phyloP scores from a whole-genome alignment of 1,140 invertebrate genomes.

The Sitodiplosis mosellana region DNA sequence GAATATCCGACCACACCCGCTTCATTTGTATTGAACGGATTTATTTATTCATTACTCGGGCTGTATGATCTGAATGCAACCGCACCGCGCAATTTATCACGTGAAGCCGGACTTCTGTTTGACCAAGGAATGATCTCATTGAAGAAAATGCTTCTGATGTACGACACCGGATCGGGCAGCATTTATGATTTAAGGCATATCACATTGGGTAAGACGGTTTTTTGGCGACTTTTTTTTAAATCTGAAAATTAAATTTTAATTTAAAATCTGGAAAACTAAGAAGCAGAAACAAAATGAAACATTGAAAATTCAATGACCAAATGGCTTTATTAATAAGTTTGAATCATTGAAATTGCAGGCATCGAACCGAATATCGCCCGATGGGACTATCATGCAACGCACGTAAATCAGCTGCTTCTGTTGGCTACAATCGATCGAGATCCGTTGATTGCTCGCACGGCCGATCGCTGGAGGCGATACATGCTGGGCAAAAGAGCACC shows the following conservation, averaged over 20 bases:
- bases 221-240: neutral
- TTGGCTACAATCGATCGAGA: slow-evolving; percentile 75
- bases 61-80: slow-evolving; percentile 77
- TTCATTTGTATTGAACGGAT: slow-evolving; percentile 94
- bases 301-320: neutral
- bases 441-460: slow-evolving; percentile 63
- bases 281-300: neutral
- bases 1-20: slow-evolving; percentile 94
- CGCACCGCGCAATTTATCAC: slow-evolving; percentile 35
- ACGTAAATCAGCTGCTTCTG: slow-evolving; percentile 88
- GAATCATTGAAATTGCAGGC: slow-evolving; percentile 16
- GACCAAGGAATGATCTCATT: slow-evolving; percentile 74
- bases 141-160: slow-evolving; percentile 77
- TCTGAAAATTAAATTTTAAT: neutral
- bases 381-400: slow-evolving; percentile 98
- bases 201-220: slow-evolving; percentile 35
- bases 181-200: slow-evolving; percentile 92
- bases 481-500: slow-evolving; percentile 86
- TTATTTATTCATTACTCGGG: slow-evolving; percentile 93
- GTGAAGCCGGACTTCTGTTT: slow-evolving; percentile 58
- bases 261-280: neutral
- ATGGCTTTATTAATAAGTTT: neutral
- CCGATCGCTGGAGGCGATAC: slow-evolving; percentile 87
- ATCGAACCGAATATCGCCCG: slow-evolving; percentile 77
- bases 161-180: slow-evolving; percentile 91